Conservation (phyloP, 2,797 vertebrate species). For the Xyrichtys novacula region DNA sequence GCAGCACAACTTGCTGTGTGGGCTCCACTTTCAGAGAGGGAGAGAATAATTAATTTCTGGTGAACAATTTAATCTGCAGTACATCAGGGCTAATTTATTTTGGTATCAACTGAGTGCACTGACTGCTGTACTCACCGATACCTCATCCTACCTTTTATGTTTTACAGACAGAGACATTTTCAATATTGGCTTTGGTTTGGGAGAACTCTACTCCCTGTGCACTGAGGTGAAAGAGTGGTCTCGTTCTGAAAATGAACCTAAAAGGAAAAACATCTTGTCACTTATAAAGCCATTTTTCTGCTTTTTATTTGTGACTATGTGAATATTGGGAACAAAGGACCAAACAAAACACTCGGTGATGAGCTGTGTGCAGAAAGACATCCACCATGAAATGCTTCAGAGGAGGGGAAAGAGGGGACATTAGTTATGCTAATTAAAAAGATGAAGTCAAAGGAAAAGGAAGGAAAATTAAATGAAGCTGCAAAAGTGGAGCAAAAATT, state of each 20-base stretch:
- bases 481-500: constrained; percentile 59
- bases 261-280: constrained; percentile 7
- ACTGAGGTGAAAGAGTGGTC: background rate
- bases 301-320: constrained; percentile 26
- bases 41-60: background rate
- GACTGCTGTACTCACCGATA: background rate
- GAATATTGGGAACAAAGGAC: constrained; percentile 34
- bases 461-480: constrained; percentile 68
- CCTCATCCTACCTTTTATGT: background rate
- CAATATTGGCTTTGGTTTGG: no score
- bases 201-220: background rate
- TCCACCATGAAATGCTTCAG: constrained; percentile 50
- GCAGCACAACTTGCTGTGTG: background rate
- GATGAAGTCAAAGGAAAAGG: constrained; percentile 57
- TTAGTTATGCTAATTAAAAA: constrained; percentile 74
- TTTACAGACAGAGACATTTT: background rate
- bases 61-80: background rate
- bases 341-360: constrained; percentile 48
- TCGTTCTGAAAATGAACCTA: constrained; percentile 5
- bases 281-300: constrained; percentile 20
- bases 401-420: constrained; percentile 49
- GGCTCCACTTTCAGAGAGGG: background rate
- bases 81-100: background rate
- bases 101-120: background rate
- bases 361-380: constrained; percentile 52